Evolutionary conservation across 2,888 invertebrate species (phyloP).

Genomic region (Belgica antarctica): DNA sequence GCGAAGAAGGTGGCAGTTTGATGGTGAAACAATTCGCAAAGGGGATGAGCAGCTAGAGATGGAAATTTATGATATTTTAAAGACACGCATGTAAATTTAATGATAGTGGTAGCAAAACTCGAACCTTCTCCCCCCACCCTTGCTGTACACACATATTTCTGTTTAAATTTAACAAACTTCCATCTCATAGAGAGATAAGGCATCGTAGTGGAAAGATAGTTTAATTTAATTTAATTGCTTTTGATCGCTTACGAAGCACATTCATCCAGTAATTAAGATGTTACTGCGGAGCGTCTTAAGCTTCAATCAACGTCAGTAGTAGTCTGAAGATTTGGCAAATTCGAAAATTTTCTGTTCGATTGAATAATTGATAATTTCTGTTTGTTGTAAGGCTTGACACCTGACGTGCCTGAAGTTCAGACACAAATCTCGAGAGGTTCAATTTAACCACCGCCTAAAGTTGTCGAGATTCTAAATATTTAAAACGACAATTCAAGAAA

Average conservation of each 20-base stretch:
- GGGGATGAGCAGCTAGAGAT: neutral
- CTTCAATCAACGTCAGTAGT: conserved; percentile 15
- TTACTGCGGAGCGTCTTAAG: neutral
- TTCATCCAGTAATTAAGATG: neutral
- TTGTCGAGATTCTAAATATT: conserved; percentile 17
- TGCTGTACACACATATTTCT: neutral
- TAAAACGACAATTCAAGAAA: neutral
- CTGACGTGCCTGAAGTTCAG: neutral
- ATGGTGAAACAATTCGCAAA: neutral
- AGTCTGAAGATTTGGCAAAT: neutral
- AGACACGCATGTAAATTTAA: conserved; percentile 43
- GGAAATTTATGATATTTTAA: conserved; percentile 44
- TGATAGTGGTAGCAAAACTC: neutral
- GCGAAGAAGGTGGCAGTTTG: neutral
- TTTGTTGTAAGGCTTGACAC: neutral
- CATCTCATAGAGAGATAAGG: conserved; percentile 15
- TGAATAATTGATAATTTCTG: conserved; percentile 7
- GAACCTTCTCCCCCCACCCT: neutral
- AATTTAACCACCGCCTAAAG: neutral
- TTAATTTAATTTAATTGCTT: conserved; percentile 41
- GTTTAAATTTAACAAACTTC: neutral
- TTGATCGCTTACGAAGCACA: conserved; percentile 3
- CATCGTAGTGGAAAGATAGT: conserved; percentile 42
- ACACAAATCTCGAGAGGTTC: neutral
- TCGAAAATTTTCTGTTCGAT: conserved; percentile 5